Evolutionary conservation across 2,888 invertebrate genomes (phyloP).

Genomic region (Ochropacha duplaris): DNA sequence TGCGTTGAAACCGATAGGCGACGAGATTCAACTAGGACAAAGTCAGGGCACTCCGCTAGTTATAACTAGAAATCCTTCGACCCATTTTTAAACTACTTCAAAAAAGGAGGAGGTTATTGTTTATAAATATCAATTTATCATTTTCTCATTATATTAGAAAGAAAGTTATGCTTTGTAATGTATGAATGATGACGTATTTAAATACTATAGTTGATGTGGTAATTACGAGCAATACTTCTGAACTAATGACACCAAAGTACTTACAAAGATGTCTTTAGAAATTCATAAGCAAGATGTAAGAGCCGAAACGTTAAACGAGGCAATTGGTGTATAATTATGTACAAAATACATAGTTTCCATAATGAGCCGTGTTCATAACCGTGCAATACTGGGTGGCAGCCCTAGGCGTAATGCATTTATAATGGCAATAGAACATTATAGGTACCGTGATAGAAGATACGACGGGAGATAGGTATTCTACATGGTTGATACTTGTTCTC

Average conservation of each 20-base stretch:
- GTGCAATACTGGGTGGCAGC: conserved; percentile 4
- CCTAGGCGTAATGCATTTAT: neutral
- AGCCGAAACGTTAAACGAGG: conserved; percentile 2
- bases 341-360: conserved; percentile 4
- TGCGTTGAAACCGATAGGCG: too few species aligned
- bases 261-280: neutral
- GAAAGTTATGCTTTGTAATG: neutral
- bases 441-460: neutral
- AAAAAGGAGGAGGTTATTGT: too few species aligned
- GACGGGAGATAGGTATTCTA: neutral
- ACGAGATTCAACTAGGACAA: too few species aligned
- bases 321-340: conserved; percentile 3
- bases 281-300: neutral
- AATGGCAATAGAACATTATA: conserved; percentile 4
- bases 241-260: neutral
- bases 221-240: neutral
- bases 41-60: too few species aligned
- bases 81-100: too few species aligned
- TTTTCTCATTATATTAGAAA: neutral
- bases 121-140: too few species aligned
- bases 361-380: conserved; percentile 1
- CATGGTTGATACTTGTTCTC: neutral
- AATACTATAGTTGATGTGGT: neutral
- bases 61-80: too few species aligned
- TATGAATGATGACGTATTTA: neutral